Conservation (phyloP, 2,888 invertebrate species). For the Melanargia galathea region DNA sequence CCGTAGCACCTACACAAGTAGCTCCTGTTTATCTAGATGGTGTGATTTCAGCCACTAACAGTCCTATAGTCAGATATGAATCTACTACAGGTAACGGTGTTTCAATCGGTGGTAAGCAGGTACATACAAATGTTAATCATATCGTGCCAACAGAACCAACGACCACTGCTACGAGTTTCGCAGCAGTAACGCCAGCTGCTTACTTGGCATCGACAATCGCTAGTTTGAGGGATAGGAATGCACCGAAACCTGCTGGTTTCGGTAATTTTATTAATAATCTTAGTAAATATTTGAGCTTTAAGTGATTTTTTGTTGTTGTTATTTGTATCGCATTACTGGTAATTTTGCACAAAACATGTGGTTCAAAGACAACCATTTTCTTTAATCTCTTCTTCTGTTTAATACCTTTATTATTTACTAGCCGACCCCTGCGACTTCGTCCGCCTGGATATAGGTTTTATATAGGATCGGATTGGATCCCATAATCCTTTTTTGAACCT, state of each 20-base stretch:
- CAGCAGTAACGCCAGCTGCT: conserved; percentile 37
- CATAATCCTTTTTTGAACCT: too few species aligned
- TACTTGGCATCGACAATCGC: conserved; percentile 66
- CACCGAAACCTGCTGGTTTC: conserved; percentile 50
- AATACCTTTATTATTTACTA: too few species aligned
- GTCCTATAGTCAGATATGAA: conserved; percentile 32
- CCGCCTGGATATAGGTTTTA: too few species aligned
- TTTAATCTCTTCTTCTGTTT: too few species aligned
- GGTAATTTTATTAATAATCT: conserved; percentile 64
- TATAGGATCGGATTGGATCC: too few species aligned
- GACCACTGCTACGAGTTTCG: conserved; percentile 18
- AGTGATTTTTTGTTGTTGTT: conserved; percentile 30
- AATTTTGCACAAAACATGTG: too few species aligned
- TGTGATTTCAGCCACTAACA: conserved; percentile 26
- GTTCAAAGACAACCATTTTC: too few species aligned
- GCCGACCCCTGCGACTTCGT: too few species aligned
- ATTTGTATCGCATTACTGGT: not conserved
- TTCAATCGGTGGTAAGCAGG: conserved; percentile 37
- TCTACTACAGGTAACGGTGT: conserved; percentile 39
- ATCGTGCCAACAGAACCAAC: conserved; percentile 5
- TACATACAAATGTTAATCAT: conserved; percentile 29
- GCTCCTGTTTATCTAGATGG: conserved; percentile 27
- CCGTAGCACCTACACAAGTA: conserved; percentile 47
- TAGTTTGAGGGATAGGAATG: conserved; percentile 59
- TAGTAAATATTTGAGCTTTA: conserved; percentile 69